Percentiles rank a stretch among this genome's conserved stretches.
phyloP scores from a whole-genome alignment of 2,113 vertebrate genomes.

The Polyodon spathula region DNA sequence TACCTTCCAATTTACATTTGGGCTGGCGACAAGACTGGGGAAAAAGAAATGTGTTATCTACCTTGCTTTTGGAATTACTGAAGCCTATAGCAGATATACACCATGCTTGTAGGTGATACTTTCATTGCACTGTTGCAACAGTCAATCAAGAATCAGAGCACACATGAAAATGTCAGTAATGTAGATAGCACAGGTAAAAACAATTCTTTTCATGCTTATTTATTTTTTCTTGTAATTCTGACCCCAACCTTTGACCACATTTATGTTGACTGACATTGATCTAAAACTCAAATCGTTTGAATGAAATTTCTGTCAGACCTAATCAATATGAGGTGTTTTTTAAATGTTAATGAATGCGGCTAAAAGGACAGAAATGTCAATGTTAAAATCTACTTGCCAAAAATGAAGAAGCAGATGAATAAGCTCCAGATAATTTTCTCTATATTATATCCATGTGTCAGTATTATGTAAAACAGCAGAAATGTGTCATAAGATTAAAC shows the following conservation, averaged over 20 bases:
- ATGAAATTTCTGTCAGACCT: not conserved
- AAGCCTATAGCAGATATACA: too few species aligned
- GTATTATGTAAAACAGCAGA: not conserved
- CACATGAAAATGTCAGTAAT: not conserved
- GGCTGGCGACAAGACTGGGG: too few species aligned
- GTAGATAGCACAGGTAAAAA: not conserved
- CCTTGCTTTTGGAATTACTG: too few species aligned
- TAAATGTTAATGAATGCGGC: not conserved
- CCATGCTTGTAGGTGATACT: too few species aligned
- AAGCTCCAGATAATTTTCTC: not conserved
- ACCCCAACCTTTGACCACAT: not conserved
- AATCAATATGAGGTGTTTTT: not conserved
- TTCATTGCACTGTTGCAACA: too few species aligned
- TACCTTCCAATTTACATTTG: too few species aligned
- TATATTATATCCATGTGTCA: not conserved
- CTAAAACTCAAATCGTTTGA: not conserved
- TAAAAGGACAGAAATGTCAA: not conserved
- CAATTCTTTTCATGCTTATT: not conserved
- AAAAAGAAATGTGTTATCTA: too few species aligned
- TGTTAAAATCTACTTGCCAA: not conserved
- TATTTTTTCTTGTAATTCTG: not conserved
- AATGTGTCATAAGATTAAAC: constrained; percentile 52
- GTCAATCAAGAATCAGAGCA: too few species aligned
- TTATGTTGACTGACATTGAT: not conserved
- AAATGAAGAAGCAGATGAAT: not conserved